Percentiles rank a stretch among this genome's conserved stretches.
phyloP scores from a whole-genome alignment of 2,797 vertebrate species.

The Scleropages formosus region DNA sequence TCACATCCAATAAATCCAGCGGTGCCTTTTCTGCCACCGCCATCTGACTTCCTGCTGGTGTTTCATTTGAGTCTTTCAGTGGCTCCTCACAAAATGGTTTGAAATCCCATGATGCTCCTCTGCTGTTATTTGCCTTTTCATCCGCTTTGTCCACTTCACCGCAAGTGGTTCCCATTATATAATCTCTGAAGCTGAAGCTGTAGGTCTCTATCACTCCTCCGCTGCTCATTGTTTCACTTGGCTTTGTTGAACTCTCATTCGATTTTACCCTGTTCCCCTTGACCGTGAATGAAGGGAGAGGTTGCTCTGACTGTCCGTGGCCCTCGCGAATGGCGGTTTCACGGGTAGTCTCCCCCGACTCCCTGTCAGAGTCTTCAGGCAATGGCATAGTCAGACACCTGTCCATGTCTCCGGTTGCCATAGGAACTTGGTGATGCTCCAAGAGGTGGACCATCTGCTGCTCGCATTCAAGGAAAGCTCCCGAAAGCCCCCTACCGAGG shows the following conservation, averaged over 20 bases:
- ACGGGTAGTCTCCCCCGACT: conserved; percentile 44
- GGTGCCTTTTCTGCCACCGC: conserved; percentile 33
- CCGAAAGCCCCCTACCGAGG: conserved; percentile 65
- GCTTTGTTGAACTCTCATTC: conserved; percentile 59
- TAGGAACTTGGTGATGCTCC: conserved; percentile 34
- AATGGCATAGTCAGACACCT: conserved; percentile 22
- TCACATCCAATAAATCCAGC: not conserved
- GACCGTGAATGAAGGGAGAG: conserved; percentile 47
- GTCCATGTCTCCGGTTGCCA: conserved; percentile 34
- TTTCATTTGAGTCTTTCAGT: not conserved
- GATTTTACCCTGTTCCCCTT: conserved; percentile 55
- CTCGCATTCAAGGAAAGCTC: conserved; percentile 72
- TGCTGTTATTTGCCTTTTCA: conserved; percentile 34
- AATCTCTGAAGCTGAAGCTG: conserved; percentile 75
- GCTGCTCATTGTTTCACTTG: conserved; percentile 56
- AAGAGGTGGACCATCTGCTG: conserved; percentile 70
- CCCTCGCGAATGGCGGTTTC: conserved; percentile 45
- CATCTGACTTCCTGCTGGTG: not conserved
- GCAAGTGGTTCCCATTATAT: conserved; percentile 61
- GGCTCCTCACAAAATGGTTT: not conserved
- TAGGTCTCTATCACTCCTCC: conserved; percentile 59
- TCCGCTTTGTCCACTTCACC: conserved; percentile 27
- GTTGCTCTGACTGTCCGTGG: conserved; percentile 53
- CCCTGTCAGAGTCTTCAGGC: conserved; percentile 28
- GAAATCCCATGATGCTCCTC: not conserved